A percentile compares a stretch with the other conserved stretches of the same genome.
phyloP scores from a whole-genome alignment of 2,113 vertebrate genomes.

The Phodopus roborovskii region DNA sequence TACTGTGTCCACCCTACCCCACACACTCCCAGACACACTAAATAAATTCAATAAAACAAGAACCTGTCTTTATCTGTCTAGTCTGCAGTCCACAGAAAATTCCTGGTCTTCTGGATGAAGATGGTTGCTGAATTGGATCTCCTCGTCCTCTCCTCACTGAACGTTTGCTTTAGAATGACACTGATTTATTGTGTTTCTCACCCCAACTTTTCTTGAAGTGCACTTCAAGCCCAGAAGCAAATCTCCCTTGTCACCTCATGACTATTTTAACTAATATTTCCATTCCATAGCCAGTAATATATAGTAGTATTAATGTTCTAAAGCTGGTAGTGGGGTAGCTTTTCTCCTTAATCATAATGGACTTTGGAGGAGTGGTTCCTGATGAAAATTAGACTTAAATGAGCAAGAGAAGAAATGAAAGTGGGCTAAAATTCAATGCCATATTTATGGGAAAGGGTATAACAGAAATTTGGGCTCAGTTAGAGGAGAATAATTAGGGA shows the following conservation, averaged over 20 bases:
- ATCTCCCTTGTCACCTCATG: background rate
- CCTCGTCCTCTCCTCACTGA: background rate
- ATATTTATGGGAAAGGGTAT: background rate
- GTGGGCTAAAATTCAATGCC: background rate
- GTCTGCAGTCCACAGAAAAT: slow-evolving; percentile 16
- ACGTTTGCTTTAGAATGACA: slow-evolving; percentile 39
- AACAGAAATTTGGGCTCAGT: background rate
- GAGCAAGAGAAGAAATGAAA: background rate
- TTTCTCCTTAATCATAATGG: background rate
- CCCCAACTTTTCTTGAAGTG: background rate
- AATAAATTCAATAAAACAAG: background rate
- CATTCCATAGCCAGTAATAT: background rate
- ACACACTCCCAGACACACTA: background rate
- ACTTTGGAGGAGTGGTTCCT: background rate
- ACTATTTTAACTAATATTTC: background rate
- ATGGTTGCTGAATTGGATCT: slow-evolving; percentile 11
- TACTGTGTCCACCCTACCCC: background rate
- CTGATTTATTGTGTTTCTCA: background rate
- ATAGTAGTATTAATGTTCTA: slow-evolving; percentile 1
- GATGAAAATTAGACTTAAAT: slow-evolving; percentile 27
- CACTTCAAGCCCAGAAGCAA: slow-evolving; percentile 42
- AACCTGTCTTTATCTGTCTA: background rate
- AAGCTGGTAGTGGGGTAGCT: background rate
- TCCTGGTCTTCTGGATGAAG: background rate
- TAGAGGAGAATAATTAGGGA: background rate